Conservation (phyloP, 1,140 invertebrate species). For the Antheraea mylitta region DNA sequence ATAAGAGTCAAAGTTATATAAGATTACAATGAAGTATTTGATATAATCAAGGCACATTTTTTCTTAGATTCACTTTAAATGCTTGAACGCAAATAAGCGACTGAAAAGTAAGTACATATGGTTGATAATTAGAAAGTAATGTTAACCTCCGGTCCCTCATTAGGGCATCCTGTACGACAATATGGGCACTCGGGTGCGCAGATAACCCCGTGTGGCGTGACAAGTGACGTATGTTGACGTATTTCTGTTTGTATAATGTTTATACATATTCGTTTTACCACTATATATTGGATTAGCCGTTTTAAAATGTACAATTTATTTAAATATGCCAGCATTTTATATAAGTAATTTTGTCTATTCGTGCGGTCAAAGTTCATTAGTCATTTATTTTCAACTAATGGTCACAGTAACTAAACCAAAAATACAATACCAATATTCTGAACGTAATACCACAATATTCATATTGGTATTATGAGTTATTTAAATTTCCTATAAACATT, state of each 20-base stretch:
- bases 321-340: too few relatives aligned
- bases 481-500: too few relatives aligned
- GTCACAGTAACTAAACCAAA: too few relatives aligned
- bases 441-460: too few relatives aligned
- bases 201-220: constrained; percentile 68
- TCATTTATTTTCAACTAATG: too few relatives aligned
- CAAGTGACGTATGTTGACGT: constrained; percentile 48
- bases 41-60: too few relatives aligned
- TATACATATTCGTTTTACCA: neutral
- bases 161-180: constrained; percentile 31
- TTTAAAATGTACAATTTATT: too few relatives aligned
- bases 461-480: too few relatives aligned
- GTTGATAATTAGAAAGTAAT: constrained; percentile 54
- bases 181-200: constrained; percentile 12
- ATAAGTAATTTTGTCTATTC: too few relatives aligned
- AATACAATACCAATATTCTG: too few relatives aligned
- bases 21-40: neutral
- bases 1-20: neutral
- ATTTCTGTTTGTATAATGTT: constrained; percentile 28
- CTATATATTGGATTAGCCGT: neutral
- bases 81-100: neutral
- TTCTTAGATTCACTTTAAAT: neutral
- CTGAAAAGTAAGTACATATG: neutral
- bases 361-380: too few relatives aligned
- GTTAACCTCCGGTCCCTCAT: constrained; percentile 39